Base-by-base conservation (phyloP, 2,888 invertebrate genomes). In the Dynastes hyllus region DNA sequence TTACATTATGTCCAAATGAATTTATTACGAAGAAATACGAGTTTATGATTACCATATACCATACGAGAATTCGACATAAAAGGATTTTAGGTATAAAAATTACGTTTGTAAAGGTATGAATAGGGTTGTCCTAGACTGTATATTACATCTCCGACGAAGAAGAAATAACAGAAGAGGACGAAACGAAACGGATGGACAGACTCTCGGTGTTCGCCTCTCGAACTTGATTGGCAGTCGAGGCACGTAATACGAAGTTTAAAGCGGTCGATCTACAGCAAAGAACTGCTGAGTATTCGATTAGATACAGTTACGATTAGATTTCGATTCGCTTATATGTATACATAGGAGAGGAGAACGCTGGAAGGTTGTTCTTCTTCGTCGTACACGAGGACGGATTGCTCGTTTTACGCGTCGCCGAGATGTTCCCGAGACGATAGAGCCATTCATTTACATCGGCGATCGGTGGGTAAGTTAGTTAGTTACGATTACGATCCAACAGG, bases 151-250 rank as follows among this genome's bases (percentile, higher is more conserved):
- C 45, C 8, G 45, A 45, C 45, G 11, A 45, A 11, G 11, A 45
- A 45, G 9, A 11, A 45, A 45, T 8, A 45, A 11, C 45, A 45
- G 45, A 11, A 45, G 45, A 45, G 8, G 11, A 45, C 45, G 45
- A 45, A 45, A 45, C 2, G 45, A 45, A 45, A 45, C 11, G 11
- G 45, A 45, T 45, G 11, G 11, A 45, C 11, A 11, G 45, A 45
- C 45, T 45, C 29, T 27, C 69, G 45, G 8, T 11, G 45, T 45
- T 45, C 45, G 45, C 45, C 45, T 45, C 45, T 53, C 32, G 73
- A 37, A 58, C 80, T 85, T 85, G 85, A 86, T 86, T 85, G 85
- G 83, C 85, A 86, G 85, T 80, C 85, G 75, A 81, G 77, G 83
- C 85, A 85, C 85, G 86, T 84, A 85, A 78, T 66, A 65, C 55